phyloP scores from a whole-genome alignment of 2,113 vertebrate genomes.

The Chinchilla lanigera region DNA sequence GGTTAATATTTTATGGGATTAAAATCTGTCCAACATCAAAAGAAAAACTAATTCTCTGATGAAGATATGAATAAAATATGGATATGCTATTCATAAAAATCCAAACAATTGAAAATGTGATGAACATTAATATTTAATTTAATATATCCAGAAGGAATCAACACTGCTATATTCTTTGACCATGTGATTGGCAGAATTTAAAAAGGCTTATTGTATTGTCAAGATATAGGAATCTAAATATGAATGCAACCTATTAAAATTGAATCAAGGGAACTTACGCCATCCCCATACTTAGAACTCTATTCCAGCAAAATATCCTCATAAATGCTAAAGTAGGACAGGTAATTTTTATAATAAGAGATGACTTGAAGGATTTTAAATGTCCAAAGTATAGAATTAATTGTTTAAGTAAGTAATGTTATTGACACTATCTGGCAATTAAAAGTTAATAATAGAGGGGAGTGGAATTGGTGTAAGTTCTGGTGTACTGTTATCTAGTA shows the following conservation, averaged over 20 bases:
- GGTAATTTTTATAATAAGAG: not conserved
- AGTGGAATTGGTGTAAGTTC: not conserved
- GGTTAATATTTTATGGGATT: not conserved
- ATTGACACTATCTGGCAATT: not conserved
- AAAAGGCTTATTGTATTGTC: not conserved
- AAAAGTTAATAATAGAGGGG: not conserved
- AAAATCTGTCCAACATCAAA: not conserved
- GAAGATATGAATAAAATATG: not conserved
- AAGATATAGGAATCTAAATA: not conserved
- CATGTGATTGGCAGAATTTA: not conserved
- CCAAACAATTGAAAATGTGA: not conserved
- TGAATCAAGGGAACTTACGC: not conserved
- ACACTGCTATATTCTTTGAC: not conserved
- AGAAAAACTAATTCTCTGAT: not conserved
- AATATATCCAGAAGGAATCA: not conserved
- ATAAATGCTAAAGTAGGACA: not conserved
- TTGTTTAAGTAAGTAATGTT: not conserved
- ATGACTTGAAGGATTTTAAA: not conserved
- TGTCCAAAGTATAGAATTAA: not conserved
- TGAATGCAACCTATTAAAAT: not conserved
- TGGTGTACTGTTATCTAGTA: not conserved
- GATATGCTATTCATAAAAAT: not conserved
- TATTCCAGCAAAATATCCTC: not conserved
- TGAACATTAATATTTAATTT: constrained; percentile 18
- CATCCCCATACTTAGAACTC: not conserved